These are phyloP conservation scores for Propithecus coquereli DNA, from an alignment of 2,113 vertebrate genomes.

Conservation along the genomic window DNA sequence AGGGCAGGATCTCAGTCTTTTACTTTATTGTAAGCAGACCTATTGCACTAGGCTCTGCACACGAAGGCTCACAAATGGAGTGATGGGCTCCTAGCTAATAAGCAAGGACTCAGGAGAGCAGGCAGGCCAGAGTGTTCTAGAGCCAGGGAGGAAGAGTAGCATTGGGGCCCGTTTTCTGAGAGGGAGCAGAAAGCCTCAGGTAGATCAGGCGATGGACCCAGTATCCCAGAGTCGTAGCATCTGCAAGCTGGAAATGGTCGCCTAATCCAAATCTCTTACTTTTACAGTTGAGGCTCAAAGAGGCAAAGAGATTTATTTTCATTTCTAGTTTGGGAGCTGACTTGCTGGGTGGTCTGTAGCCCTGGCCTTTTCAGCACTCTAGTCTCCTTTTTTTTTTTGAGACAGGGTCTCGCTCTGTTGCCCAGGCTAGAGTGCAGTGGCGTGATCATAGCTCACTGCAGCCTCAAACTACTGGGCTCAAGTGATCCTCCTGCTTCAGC, in stretches of 20 bases:
- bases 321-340: not conserved
- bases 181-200: not conserved
- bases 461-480: no score
- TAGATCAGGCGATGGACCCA: not conserved
- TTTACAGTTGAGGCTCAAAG: not conserved
- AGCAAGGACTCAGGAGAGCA: not conserved
- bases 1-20: not conserved
- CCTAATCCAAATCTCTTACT: not conserved
- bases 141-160: not conserved
- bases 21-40: not conserved
- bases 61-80: not conserved
- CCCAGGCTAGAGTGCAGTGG: no score
- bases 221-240: fast-evolving
- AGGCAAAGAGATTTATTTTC: not conserved
- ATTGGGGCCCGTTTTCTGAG: not conserved
- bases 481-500: no score
- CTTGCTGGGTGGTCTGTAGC: not conserved
- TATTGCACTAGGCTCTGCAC: not conserved
- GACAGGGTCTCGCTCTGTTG: no score
- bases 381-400: not conserved
- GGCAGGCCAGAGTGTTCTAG: not conserved
- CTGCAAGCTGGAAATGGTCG: not conserved
- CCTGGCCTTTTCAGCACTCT: not conserved
- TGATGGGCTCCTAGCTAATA: not conserved
- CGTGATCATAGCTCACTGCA: no score